Evolutionary conservation across 2,113 vertebrate genomes (phyloP), one percentile per base, ranked within the genome.

Genomic region (Proterorhinus semilunaris): DNA sequence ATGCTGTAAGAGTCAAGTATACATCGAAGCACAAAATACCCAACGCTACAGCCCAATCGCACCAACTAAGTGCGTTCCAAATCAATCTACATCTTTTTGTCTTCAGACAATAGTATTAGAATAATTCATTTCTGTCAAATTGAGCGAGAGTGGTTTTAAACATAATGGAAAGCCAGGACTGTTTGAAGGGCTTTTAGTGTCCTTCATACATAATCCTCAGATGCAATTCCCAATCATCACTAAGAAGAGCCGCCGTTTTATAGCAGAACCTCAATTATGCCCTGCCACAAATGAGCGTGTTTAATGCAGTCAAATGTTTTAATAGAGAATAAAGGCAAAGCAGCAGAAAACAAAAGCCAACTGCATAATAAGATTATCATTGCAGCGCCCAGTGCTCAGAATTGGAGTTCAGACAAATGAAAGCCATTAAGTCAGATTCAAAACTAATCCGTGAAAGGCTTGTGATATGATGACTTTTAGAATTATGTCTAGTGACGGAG

Each of bases 351-450:
- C 88, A 92, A 92, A 92, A 90, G 90, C 80, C 82, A 82, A 82
- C 83, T 85, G 83, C 85, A 85, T 91, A 92, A 93, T 93, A 86
- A 85, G 90, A 92, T 92, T 92, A 91, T 91, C 88, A 90, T 82
- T 83, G 72, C 77, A 80, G 75, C 81, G 71, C 81, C 82, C 85
- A 87, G 80, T 84, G 79, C 78, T 84, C 84, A 78, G 87, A 77
- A 87, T 83, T 90, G 87, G 88, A 86, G 82, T 88, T 87, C 77
- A 86, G 82, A 88, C 87, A 89, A 89, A 86, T 88, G 83, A 73
- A 76, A 80, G 84, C 86, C 88, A 90, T 91, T 89, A 83, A 88
- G 17, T 90, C 88, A 88, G 82, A 90, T 89, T 90, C 80, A 90
- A 87, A 89, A 86, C 70, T 90, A 92, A 91, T 91, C 89, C 86